phyloP scores from a whole-genome alignment of 2,797 vertebrate genomes.

The Oryzias sinensis region DNA sequence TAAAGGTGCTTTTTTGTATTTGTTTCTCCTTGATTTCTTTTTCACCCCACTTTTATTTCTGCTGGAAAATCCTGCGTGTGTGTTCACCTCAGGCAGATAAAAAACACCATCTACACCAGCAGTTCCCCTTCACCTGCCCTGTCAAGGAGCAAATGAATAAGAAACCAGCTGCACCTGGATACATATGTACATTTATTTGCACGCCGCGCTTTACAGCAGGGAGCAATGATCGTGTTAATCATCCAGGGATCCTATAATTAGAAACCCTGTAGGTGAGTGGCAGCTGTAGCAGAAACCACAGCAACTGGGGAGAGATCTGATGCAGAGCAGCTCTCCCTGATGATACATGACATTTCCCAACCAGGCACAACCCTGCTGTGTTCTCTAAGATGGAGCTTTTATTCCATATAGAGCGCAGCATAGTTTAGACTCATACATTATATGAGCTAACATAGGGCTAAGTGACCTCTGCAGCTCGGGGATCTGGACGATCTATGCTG shows the following conservation, averaged over 20 bases:
- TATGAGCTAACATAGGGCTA: too few species aligned
- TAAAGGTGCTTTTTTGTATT: too few species aligned
- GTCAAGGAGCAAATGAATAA: background rate
- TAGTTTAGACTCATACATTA: too few species aligned
- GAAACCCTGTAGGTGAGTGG: conserved; percentile 59
- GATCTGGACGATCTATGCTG: too few species aligned
- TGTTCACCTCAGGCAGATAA: background rate
- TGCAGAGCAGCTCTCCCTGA: conserved; percentile 33
- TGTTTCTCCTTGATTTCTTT: background rate
- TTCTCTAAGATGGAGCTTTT: conserved; percentile 10
- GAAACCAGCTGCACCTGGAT: background rate
- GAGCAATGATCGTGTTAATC: conserved; percentile 7
- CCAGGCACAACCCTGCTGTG: conserved; percentile 28
- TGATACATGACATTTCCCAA: conserved; percentile 51
- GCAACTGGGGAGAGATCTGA: conserved; percentile 41
- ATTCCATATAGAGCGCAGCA: too few species aligned
- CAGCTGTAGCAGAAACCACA: conserved; percentile 59
- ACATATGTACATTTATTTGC: too few species aligned
- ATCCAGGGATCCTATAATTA: conserved; percentile 41
- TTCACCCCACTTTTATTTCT: background rate
- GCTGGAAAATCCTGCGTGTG: background rate
- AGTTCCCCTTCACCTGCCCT: background rate
- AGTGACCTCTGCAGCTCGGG: too few species aligned
- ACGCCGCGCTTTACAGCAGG: too few species aligned
- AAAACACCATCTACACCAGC: conserved; percentile 7